Base-by-base conservation (phyloP, 2,113 vertebrate species). In the Campylomormyrus numenius region DNA sequence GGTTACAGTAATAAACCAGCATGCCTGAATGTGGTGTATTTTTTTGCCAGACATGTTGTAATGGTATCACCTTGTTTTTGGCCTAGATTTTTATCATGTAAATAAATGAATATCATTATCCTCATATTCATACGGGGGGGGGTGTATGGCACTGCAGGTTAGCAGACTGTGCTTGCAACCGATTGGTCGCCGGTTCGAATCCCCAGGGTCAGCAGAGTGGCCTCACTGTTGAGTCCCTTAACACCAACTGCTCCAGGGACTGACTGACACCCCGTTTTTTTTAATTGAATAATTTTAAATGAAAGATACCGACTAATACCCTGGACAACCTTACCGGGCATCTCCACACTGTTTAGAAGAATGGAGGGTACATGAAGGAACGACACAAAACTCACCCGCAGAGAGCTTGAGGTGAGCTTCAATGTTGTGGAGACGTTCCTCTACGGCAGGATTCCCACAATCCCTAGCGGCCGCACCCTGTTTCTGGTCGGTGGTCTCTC, bases 401-500 rank as follows among this genome's bases (percentile, higher is more conserved):
- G 97, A 96, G 91, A 99, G 94, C 85, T 97, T 96, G 89, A 99
- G 95, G 92, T 99, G 98, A n/a, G 95, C 95, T 94, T 99, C 98
- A 31, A 99, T 98, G 91, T 99, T 99, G 39, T 98, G 96, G 2
- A 99, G 95, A 87, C 98, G 96, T 89, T 99, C 98, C 91, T 99
- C 98, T 35, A 98, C 94, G 88, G 96, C 98, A 70, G 97, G 94
- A 91, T 99, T 99, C 62, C 97, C 98, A 94, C 98, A 98, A 6
- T 97, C 96, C 90, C 94, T 96, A 19, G 84, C n/a, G 7, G 94
- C 90, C 3, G 89, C 90, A 0, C 42, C 94, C 91, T 92, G 90
- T 92, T 96, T 97, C 93, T 96, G 97, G 90, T 96, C 96, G 88
- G 89, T 93, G 2, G 95, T 92, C 0, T 96, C 96, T 86, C 93